Evolutionary conservation across 2,888 invertebrate species (phyloP), one percentile per base, ranked within the genome.

Genomic region (Biston stratarius): DNA sequence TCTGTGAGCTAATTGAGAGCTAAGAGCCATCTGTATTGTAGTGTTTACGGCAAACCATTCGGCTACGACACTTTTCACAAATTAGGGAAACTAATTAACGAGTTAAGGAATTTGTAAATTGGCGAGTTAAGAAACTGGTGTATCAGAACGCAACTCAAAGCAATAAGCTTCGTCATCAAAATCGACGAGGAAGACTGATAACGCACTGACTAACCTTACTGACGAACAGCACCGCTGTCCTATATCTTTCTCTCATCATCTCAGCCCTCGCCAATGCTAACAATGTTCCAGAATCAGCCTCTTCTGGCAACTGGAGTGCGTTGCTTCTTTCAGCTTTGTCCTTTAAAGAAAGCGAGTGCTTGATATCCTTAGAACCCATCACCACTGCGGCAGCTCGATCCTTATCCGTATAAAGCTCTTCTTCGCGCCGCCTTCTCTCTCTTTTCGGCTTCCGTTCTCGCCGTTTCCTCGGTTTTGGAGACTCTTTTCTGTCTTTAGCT

Each of bases 351-450:
- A 98, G 88, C 44, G 97, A 97, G 74, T 97, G 96, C 82, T 98
- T 98, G 71, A 98, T 98, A 83, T 98, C 98, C 71, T 95, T 96
- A n/a, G 96, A 96, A 0, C 97, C 97, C 95, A 97, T 95, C 80
- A 97, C 97, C 14, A 98, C 98, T 0, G 98, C 98, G 0, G 98
- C 98, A 0, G 98, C 98, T 7, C 98, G 94, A 84, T 98, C 98
- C 82, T 98, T 98, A 84, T 98, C 98, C 24, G 98, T 98, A 81
- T 98, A 98, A 33, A 97, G 89, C 81, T 98, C 98, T 76, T 97
- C 97, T 70, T 94, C 90, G 6, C 91, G 83, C 45, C 86, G 79
- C 47, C 92, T 80, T 66, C 87, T 84, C 61, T 93, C 92, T 1
- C 92, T 87, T 69, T 91, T 92, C 57, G 83, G 87, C 64, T 90